Evolutionary conservation across 2,113 vertebrate species (phyloP).

Genomic region (Rhombomys opimus): DNA sequence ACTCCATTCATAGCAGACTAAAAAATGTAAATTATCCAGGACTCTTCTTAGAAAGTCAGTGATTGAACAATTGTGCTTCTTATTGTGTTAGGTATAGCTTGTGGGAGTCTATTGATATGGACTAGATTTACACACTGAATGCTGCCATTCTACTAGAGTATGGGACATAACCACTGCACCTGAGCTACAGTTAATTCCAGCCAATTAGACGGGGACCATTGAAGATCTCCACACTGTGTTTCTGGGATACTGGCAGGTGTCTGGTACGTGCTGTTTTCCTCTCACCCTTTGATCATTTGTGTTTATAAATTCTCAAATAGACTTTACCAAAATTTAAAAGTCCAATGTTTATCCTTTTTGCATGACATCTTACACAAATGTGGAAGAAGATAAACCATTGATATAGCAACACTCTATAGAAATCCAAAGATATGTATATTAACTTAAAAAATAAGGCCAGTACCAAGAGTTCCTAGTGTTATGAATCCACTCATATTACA

Average conservation of each 20-base stretch:
- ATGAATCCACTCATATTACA: neutral
- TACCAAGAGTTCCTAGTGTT: neutral
- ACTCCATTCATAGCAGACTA: no score
- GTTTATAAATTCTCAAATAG: neutral
- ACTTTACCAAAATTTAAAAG: neutral
- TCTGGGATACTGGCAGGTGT: neutral
- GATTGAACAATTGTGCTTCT: neutral
- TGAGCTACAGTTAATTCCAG: neutral
- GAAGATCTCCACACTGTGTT: no score
- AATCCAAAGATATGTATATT: neutral
- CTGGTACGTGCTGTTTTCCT: neutral
- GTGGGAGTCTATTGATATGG: neutral
- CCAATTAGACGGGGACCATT: neutral
- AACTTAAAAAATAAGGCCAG: neutral
- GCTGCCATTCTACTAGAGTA: no score
- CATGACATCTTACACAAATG: neutral
- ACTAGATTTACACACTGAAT: neutral
- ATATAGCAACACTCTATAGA: neutral
- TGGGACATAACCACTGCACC: no score
- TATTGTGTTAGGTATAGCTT: neutral
- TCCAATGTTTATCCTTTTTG: neutral
- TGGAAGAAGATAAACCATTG: neutral
- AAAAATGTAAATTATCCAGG: neutral
- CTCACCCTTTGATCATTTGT: neutral
- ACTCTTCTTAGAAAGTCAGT: neutral